phyloP scores from a whole-genome alignment of 2,113 vertebrate species.

The Andinoacara biseriatus region DNA sequence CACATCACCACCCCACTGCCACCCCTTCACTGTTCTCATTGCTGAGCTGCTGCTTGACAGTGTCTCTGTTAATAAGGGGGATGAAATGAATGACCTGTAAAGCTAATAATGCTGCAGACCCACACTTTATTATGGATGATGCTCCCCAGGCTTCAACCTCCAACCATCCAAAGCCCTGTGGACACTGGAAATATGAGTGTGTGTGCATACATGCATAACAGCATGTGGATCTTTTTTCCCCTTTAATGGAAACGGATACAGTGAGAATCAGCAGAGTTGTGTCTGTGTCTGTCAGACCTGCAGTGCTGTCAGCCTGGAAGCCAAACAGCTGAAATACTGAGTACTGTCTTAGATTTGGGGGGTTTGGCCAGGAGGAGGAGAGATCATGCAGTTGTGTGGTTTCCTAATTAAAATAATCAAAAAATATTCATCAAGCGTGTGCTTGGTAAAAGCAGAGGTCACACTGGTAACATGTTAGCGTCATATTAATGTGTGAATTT shows the following conservation, averaged over 20 bases:
- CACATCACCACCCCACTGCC: background rate
- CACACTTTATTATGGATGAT: slow-evolving; percentile 12
- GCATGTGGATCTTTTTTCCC: background rate
- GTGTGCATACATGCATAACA: background rate
- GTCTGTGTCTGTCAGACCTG: background rate
- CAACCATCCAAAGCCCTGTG: background rate
- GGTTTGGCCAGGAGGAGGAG: background rate
- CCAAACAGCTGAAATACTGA: background rate
- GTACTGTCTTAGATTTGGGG: background rate
- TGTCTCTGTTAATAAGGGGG: slow-evolving; percentile 52
- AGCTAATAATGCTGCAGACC: slow-evolving; percentile 39
- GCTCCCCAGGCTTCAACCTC: slow-evolving; percentile 2
- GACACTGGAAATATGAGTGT: background rate
- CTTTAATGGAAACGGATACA: background rate
- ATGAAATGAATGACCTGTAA: slow-evolving; percentile 43
- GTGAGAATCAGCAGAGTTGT: background rate
- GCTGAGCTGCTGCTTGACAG: slow-evolving; percentile 6
- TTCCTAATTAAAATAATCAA: background rate
- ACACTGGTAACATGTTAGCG: background rate
- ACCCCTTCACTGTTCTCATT: background rate
- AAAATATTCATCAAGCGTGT: background rate
- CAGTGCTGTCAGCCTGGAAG: background rate
- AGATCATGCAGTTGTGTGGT: background rate
- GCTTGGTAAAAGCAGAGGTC: background rate
- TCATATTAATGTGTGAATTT: background rate